Evolutionary conservation across 2,797 vertebrate species (phyloP), one percentile per base, ranked within the genome.

Genomic region (Hapalemur alaotrensis): DNA sequence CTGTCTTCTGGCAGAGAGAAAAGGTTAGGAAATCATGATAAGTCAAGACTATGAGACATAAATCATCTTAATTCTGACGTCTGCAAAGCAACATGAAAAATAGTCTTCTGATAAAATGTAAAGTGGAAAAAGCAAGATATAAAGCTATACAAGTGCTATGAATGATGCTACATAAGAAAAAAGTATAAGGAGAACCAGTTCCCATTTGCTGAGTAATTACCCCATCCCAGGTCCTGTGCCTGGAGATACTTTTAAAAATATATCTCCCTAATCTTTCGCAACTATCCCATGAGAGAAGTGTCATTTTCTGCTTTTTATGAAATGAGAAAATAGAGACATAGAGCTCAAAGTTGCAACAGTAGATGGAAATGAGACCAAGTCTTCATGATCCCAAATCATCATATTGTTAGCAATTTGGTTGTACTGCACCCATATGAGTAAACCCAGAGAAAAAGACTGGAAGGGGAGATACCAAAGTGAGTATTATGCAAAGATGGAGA

Each of bases 21-120:
- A 96, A 97, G 96, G 82, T 94, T 97, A 93, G 97, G 96, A 97
- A 98, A 97, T 96, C 78, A 98, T 95, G 91, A 97, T 97, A 95
- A 97, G 89, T 94, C 96, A 97, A 97, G 97, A 95, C 96, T 97
- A 95, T 97, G 75, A 96, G 87, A 98, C 98, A 96, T 98, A 98
- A 98, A 97, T 98, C 97, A 92, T 12, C 95, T 97, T 98, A 96
- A 98, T 98, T 98, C 96, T 95, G 61, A 95, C 97, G 81, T 25
- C 72, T 87, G 61, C 20, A 93, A 95, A 91, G 83, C 65, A 83
- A 87, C 59, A 85, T 81, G 70, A 93, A 89, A 91, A 93, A 82
- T 80, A 85, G 12, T 92, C 81, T 54, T 95, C 43, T 48, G n/a
- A 93, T 54, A 93, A 96, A 89, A 85, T 67, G 1, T 59, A 63